A percentile compares a stretch with the other conserved stretches of the same genome.
These are phyloP conservation scores for Fundulus diaphanus DNA, from an alignment of 2,797 vertebrate species.

Conservation along the genomic window DNA sequence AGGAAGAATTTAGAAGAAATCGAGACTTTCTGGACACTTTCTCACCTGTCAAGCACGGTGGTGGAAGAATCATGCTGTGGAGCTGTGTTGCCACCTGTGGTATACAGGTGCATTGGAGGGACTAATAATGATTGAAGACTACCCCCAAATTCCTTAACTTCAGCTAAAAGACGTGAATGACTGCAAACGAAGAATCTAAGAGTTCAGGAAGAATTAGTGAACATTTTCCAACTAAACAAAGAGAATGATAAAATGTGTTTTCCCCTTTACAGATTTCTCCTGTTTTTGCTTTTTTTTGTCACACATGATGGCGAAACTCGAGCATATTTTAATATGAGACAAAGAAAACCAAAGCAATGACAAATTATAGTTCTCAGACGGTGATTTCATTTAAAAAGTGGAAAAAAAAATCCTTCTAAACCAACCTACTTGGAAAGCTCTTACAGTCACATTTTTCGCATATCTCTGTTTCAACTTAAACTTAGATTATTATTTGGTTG, in stretches of 20 bases:
- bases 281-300: not conserved
- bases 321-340: not conserved
- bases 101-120: not conserved
- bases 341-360: not conserved
- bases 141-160: not conserved
- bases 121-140: not conserved
- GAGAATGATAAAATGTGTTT: not conserved
- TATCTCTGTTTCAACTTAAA: constrained; percentile 29
- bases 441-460: constrained; percentile 54
- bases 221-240: not conserved
- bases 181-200: not conserved
- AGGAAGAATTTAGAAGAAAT: not conserved
- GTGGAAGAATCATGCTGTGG: not conserved
- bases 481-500: not conserved
- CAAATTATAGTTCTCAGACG: not conserved
- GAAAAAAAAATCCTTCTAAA: not conserved
- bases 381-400: no score
- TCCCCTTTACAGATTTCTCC: not conserved
- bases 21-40: no score
- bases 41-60: not conserved
- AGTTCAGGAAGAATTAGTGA: not conserved
- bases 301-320: not conserved
- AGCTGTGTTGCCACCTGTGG: not conserved
- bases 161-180: not conserved
- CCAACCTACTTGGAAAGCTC: constrained; percentile 33